Base-by-base conservation (phyloP, 2,888 invertebrate species). In the Ramazzottius varieornatus region DNA sequence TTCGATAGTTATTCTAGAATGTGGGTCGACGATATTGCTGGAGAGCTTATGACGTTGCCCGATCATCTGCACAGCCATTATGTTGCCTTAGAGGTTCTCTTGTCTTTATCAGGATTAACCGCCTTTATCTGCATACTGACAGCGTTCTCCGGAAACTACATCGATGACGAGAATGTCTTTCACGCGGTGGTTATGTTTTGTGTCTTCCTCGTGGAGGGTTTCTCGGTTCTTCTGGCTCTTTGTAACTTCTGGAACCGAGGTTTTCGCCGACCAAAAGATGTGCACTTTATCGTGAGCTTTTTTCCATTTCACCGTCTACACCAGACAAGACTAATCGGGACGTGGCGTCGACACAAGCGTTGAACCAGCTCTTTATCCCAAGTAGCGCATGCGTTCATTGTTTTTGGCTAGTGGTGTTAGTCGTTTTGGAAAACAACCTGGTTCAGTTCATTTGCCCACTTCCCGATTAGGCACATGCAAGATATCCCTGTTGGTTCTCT, bases 121-220 rank as follows among this genome's bases (percentile, higher is more conserved):
- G 29, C 20, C 24, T 54, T 54, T 29, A 54, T 54, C 54, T 54
- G 54, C 29, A 29, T 54, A 16, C 29, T 54, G 4, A 29, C 54
- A 13, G 54, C 54, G 4, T 54, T 54, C 29, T 13, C 54, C 29
- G 54, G 54, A 4, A 54, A 54, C 29, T 54, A n/a, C 29, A 54
- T 54, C 54, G 54, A 54, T 24, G 54, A 54, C 29, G 54, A 54
- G 29, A 54, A 54, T 54, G 54, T 54, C 20, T 54, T 54, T 24
- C 54, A 54, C 29, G 54, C 54, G 20, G 54, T 54, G 4, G 54
- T 54, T n/a, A 54, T 54, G 54, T 54, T 54, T 29, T n/a, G 54
- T 29, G 29, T 29, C 29, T 54, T 13, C 29, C 4, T 29, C 4
- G n/a, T 54, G 54, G 29, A 54, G 24, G 8, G 16, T 4, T 16